Base-by-base conservation (phyloP, 1,140 invertebrate genomes). In the Cyclina sinensis region DNA sequence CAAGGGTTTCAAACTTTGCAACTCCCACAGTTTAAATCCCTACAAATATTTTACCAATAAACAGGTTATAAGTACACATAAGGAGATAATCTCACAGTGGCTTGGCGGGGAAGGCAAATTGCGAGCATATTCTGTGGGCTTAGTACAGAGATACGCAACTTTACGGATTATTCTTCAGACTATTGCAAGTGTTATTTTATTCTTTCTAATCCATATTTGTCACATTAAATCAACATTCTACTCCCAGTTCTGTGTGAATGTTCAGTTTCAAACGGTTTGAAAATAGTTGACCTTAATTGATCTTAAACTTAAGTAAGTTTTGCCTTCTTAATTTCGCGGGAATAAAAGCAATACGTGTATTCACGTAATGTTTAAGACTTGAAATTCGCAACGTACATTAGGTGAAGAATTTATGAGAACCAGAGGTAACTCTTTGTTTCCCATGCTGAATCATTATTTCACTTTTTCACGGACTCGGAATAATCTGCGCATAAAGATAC, bases 201-300 rank as follows among this genome's bases (percentile, higher is more conserved):
- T 21, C 21, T 14, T 46, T 74, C 39, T 74, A 74, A 74, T 43
- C 70, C 39, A 11, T 74, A 74, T 74, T 74, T 74, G 70, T 74
- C 70, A 74, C 27, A 48, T 24, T 74, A 0, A 27, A 74, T 74
- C 39, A 74, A 48, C 24, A 46, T 74, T 74, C 46, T 35, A 74
- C 37, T 46, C 39, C 70, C 32, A 62, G 51, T 54, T 18, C 21
- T 54, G 21, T 54, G 21, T 54, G 21, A 54, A 54, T 54, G 51
- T 18, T n/a, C n/a, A 27, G 1, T 62, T 62, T n/a, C n/a, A n/a
- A n/a, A n/a, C n/a, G n/a, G 57, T 62, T n/a, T 62, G 57, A 7
- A 62, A 27, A 27, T 62, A 27, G 7, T n/a, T 62, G 21, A 62
- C 43, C 43, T 14, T 4, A 4, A 14, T 43, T 43, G 14, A 43